Conservation (phyloP, 2,113 vertebrate species). For the Chaetodon auriga region DNA sequence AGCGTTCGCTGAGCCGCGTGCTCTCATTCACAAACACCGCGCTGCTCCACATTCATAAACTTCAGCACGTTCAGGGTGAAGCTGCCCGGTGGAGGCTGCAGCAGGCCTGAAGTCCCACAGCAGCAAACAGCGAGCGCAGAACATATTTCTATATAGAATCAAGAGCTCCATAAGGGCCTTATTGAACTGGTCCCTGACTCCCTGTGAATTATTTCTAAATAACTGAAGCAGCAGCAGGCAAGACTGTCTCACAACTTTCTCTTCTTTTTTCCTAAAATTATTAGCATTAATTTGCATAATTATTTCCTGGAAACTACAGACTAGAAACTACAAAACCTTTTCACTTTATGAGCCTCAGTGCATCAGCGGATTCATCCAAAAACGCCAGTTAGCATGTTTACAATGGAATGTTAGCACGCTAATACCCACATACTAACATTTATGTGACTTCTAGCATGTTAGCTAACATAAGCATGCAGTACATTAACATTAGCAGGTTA, state of each 20-base stretch:
- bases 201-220: not conserved
- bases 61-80: not conserved
- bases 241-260: not conserved
- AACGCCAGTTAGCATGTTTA: too few relatives aligned
- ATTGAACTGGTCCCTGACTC: not conserved
- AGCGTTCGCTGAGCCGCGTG: not conserved
- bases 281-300: not conserved
- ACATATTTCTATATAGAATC: not conserved
- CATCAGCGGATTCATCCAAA: too few relatives aligned
- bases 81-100: not conserved
- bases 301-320: too few relatives aligned
- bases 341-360: too few relatives aligned
- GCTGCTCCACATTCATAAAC: constrained; percentile 18
- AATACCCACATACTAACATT: too few relatives aligned
- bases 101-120: not conserved
- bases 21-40: not conserved
- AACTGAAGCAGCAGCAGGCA: not conserved
- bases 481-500: too few relatives aligned
- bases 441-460: too few relatives aligned
- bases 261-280: not conserved
- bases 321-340: too few relatives aligned
- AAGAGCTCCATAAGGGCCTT: too few relatives aligned
- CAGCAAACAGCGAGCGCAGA: not conserved
- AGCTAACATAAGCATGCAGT: too few relatives aligned
- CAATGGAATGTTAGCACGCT: too few relatives aligned